Conservation (phyloP, 1,140 invertebrate species). For the Drosophila murphyi region DNA sequence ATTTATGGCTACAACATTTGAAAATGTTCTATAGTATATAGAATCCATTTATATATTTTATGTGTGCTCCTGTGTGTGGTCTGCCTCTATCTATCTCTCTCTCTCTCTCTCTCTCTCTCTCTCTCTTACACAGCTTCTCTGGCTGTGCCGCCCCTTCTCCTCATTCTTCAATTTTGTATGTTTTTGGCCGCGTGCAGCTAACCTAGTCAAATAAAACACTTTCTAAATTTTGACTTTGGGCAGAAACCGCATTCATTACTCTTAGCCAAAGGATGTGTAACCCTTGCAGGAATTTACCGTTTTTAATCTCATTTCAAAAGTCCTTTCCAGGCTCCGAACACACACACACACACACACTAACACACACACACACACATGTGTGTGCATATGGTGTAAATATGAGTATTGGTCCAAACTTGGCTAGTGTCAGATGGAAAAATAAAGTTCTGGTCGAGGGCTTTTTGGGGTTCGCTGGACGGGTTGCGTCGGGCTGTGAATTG, state of each 20-base stretch:
- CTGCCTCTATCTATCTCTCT: neutral
- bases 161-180: neutral
- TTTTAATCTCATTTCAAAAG: constrained; percentile 83
- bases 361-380: constrained; percentile 12
- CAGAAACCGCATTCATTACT: constrained; percentile 83
- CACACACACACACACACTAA: constrained; percentile 29
- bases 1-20: neutral
- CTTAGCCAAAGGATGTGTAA: constrained; percentile 72
- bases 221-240: constrained; percentile 83
- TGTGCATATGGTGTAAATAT: constrained; percentile 74
- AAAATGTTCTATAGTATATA: neutral
- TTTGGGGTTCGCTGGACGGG: constrained; percentile 29
- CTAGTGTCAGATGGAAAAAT: constrained; percentile 78
- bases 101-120: neutral
- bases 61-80: neutral
- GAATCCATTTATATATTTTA: neutral
- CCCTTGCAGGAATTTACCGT: constrained; percentile 81
- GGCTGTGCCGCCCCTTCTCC: neutral
- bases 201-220: constrained; percentile 83
- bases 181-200: constrained; percentile 39
- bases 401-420: constrained; percentile 78
- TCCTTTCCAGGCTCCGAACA: constrained; percentile 62
- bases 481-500: constrained; percentile 46
- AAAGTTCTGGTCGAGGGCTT: constrained; percentile 67
- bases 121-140: neutral